Evolutionary conservation across 2,797 vertebrate genomes (phyloP).

Genomic region (Mormyrus proboscirostris): DNA sequence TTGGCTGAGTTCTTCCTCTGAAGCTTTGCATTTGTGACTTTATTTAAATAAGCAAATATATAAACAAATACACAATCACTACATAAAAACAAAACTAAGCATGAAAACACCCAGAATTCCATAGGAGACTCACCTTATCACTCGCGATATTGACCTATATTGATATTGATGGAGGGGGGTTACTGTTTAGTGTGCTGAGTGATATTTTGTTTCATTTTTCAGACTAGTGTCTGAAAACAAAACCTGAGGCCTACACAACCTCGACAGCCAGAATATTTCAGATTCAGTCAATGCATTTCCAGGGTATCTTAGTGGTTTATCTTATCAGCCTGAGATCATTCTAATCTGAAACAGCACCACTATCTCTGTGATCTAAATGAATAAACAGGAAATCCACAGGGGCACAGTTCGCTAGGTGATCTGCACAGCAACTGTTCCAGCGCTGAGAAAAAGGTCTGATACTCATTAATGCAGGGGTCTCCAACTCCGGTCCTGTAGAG

Average conservation of each 20-base stretch:
- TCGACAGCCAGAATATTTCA: not conserved
- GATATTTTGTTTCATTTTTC: not conserved
- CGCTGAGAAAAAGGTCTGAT: not conserved
- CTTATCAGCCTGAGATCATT: not conserved
- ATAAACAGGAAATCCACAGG: slow-evolving; percentile 16
- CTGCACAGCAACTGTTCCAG: not conserved
- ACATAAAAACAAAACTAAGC: not conserved
- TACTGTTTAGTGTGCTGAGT: not conserved
- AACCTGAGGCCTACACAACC: not conserved
- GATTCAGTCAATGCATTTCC: not conserved
- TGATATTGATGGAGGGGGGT: not conserved
- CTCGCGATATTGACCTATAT: not conserved
- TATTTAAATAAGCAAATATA: not conserved
- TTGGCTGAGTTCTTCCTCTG: not conserved
- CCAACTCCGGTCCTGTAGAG: too few species aligned
- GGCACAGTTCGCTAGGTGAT: not conserved
- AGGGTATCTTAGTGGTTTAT: not conserved
- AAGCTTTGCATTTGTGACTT: not conserved
- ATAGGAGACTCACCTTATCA: not conserved
- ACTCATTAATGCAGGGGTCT: not conserved
- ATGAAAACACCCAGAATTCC: not conserved
- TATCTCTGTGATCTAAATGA: not conserved
- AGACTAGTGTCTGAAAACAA: not conserved
- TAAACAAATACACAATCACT: not conserved
- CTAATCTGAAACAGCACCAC: not conserved